Base-by-base conservation (phyloP, 2,113 vertebrate species). In the Neotoma lepida region DNA sequence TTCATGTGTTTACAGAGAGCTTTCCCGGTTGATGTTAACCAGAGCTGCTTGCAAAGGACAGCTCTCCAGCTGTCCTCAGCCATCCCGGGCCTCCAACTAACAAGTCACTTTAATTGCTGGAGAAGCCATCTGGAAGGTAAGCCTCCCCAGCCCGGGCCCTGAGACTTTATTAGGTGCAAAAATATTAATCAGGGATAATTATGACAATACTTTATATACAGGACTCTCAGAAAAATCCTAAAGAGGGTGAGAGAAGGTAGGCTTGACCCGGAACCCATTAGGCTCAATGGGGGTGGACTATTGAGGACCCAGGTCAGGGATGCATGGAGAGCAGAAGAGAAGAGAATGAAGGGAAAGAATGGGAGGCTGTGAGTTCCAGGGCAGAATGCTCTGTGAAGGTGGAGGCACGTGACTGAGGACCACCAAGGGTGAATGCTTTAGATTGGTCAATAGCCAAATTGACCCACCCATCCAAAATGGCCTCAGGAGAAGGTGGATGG, bases 1-100 rank as follows among this genome's bases (percentile, higher is more conserved):
- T 97, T 98, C 98, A 96, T 97, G 98, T 99, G 99, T 99, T 99
- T 99, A 99, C 98, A 82, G 4, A 98, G 97, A 98, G 97, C 98
- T 96, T 98, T 98, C 98, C 97, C 51, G 87, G 97, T 94, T 98
- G 99, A 99, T 97, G 97, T 98, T 98, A 98, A 98, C 98, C 99
- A 99, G 99, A 98, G 97, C 98, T 91, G 97, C 97, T 96, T 95
- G 97, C 98, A 98, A 95, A 98, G 98, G 98, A 98, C 97, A 98
- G 97, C 97, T 97, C 97, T 97, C 98, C 98, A 98, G 98, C 98
- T 99, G 98, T 98, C 98, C 96, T 97, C 95, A 93, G 93, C 96
- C 96, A 86, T 98, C 98, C 97, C 66, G 66, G 6, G 94, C 96
- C 97, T 97, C 94, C 68, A 15, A 39, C 96, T 93, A 96, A 96